phyloP scores from a whole-genome alignment of 1,140 invertebrate species.

The Habropoda laboriosa region DNA sequence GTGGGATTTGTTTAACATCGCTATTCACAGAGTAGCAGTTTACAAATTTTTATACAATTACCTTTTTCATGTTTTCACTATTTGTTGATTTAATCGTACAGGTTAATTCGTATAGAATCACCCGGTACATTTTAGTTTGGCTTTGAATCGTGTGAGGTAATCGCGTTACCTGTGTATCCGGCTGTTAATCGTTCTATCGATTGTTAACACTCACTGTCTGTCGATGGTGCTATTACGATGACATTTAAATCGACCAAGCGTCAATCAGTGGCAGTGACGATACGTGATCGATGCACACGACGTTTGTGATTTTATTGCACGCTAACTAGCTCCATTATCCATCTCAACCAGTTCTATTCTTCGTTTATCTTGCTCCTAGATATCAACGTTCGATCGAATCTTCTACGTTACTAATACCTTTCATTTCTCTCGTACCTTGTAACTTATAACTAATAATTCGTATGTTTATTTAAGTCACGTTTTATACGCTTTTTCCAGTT shows the following conservation, averaged over 20 bases:
- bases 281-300: neutral
- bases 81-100: neutral
- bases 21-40: too few species aligned
- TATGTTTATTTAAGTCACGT: too few species aligned
- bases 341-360: neutral
- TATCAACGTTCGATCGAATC: too few species aligned
- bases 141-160: neutral
- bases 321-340: neutral
- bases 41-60: too few species aligned
- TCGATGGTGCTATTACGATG: neutral
- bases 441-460: too few species aligned
- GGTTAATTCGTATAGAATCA: neutral
- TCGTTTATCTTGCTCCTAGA: too few species aligned
- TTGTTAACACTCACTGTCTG: neutral
- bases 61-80: neutral
- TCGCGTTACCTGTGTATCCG: neutral
- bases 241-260: neutral
- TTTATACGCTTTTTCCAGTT: too few species aligned
- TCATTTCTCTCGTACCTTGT: too few species aligned
- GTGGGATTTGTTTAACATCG: too few species aligned
- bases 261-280: neutral
- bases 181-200: neutral
- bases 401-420: too few species aligned
- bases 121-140: neutral
- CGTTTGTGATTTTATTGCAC: neutral